phyloP scores from a whole-genome alignment of 2,888 invertebrate species.

The Heliconius ethilla region DNA sequence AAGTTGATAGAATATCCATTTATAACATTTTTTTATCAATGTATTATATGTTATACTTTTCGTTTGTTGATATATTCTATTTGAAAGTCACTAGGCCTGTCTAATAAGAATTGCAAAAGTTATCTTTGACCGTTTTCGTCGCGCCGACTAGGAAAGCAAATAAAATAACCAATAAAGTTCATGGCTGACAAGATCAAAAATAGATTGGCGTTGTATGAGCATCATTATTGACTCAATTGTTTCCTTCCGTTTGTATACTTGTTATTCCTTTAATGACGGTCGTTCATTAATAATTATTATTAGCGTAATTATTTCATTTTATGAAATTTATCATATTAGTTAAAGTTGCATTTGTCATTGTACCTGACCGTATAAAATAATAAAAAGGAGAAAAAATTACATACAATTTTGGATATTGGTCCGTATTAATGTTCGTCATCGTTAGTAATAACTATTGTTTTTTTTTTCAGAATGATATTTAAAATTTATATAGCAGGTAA shows the following conservation, averaged over 20 bases:
- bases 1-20: not conserved
- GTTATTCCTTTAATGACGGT: slow-evolving; percentile 53
- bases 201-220: slow-evolving; percentile 50
- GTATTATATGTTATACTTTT: not conserved
- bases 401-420: not conserved
- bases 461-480: not conserved
- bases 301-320: slow-evolving; percentile 3
- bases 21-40: not conserved
- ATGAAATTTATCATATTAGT: not conserved
- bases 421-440: not conserved
- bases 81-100: not conserved
- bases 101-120: not conserved
- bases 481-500: not conserved
- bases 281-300: slow-evolving; percentile 25
- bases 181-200: slow-evolving; percentile 50
- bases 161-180: slow-evolving; percentile 32
- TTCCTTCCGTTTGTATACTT: slow-evolving; percentile 65
- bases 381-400: not conserved
- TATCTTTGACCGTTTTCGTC: not conserved
- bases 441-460: not conserved
- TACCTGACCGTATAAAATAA: not conserved
- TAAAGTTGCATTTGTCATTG: not conserved
- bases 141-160: not conserved
- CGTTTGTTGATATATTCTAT: not conserved
- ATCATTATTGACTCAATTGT: slow-evolving; percentile 69